Evolutionary conservation across 2,888 invertebrate genomes (phyloP).

Genomic region (Drosophila anceps): DNA sequence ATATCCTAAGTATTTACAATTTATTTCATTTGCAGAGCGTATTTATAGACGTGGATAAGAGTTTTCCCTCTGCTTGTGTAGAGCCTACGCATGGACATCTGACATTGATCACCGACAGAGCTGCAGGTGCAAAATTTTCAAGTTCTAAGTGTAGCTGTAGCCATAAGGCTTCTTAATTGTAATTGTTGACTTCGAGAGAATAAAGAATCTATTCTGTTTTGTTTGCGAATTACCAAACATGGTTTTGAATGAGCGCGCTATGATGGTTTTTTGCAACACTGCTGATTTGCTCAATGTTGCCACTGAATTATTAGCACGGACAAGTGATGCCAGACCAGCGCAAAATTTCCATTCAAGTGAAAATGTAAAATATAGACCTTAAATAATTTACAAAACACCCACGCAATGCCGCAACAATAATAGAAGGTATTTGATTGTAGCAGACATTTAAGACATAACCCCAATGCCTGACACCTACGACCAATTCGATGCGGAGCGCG

Average conservation of each 20-base stretch:
- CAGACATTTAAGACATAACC: neutral
- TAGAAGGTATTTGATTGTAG: conserved; percentile 11
- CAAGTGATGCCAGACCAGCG: conserved; percentile 27
- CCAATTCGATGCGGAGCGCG: conserved; percentile 71
- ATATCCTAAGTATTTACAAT: neutral
- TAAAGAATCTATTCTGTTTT: neutral
- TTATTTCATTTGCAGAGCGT: conserved; percentile 88
- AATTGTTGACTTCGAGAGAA: conserved; percentile 8
- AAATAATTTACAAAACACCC: conserved; percentile 32
- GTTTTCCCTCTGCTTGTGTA: conserved; percentile 92
- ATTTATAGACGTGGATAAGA: conserved; percentile 89
- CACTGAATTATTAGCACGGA: conserved; percentile 11
- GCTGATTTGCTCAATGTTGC: conserved; percentile 12
- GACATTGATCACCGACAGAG: conserved; percentile 50
- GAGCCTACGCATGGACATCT: conserved; percentile 53
- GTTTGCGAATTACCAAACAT: neutral
- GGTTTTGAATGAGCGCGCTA: conserved; percentile 19
- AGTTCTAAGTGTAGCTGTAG: neutral
- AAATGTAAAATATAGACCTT: conserved; percentile 42
- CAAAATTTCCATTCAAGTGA: conserved; percentile 26
- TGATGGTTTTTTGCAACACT: neutral
- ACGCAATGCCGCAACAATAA: conserved; percentile 29
- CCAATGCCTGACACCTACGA: conserved; percentile 42
- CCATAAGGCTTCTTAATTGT: neutral
- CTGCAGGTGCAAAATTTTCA: conserved; percentile 36